phyloP scores from a whole-genome alignment of 2,797 vertebrate species.

The Enteromius radiatus region DNA sequence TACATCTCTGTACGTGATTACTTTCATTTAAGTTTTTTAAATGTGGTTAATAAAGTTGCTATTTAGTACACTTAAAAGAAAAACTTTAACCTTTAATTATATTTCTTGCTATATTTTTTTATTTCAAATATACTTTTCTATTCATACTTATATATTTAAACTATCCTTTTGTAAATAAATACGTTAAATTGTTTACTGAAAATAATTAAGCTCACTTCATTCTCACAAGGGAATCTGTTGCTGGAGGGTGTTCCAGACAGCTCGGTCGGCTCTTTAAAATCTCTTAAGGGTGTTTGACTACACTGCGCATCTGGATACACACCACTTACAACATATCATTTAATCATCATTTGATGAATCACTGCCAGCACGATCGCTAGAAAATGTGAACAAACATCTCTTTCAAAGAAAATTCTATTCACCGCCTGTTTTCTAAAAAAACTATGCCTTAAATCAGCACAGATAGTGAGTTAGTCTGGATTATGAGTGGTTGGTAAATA shows the following conservation, averaged over 20 bases:
- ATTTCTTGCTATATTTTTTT: not conserved
- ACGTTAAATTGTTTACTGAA: not conserved
- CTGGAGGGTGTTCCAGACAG: not conserved
- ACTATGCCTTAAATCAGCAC: not conserved
- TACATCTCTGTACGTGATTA: not conserved
- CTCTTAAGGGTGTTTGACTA: constrained; percentile 19
- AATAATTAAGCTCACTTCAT: not conserved
- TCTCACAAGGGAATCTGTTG: not conserved
- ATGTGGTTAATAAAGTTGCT: not conserved
- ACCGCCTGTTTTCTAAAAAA: not conserved
- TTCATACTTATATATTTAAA: not conserved
- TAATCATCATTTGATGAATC: not conserved
- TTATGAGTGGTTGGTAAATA: not conserved
- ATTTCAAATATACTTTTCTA: no score
- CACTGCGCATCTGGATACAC: constrained; percentile 9
- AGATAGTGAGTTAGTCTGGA: not conserved
- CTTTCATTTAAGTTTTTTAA: no score
- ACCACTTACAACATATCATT: not conserved
- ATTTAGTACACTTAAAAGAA: not conserved
- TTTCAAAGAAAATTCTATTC: not conserved
- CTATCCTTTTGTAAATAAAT: no score
- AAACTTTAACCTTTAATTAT: not conserved
- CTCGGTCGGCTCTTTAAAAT: constrained; percentile 5
- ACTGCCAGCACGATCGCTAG: not conserved
- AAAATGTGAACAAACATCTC: constrained; percentile 12